Percentiles rank a stretch among this genome's conserved stretches.
These are phyloP conservation scores for Ardeotis arabs DNA, from an alignment of 2,113 vertebrate species.

Conservation along the genomic window DNA sequence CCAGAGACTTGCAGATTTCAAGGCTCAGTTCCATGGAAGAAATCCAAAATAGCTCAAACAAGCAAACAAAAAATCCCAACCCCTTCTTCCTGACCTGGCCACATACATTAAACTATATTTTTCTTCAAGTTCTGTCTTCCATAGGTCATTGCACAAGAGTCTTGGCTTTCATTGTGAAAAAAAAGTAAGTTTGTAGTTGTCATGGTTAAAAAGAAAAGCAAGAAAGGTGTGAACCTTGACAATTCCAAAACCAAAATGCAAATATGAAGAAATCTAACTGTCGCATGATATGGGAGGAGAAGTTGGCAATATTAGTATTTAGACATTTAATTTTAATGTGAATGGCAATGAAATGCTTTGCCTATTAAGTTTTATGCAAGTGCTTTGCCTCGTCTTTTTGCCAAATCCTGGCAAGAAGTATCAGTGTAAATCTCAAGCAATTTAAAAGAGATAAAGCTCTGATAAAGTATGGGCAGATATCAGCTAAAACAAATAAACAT, in stretches of 20 bases:
- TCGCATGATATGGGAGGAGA: neutral
- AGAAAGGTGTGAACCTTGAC: neutral
- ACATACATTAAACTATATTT: neutral
- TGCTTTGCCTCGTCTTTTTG: neutral
- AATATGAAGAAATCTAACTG: neutral
- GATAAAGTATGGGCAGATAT: neutral
- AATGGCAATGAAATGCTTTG: neutral
- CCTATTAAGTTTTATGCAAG: neutral
- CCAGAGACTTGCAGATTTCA: neutral
- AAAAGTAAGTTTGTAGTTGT: neutral
- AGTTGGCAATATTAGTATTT: neutral
- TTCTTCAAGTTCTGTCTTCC: neutral
- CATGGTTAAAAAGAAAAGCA: neutral
- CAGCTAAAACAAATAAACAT: neutral
- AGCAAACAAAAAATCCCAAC: neutral
- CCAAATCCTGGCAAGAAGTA: neutral
- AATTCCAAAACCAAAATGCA: neutral
- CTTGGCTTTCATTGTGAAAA: neutral
- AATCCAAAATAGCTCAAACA: neutral
- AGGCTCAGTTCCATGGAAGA: neutral
- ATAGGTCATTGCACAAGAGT: neutral
- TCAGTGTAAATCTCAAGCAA: neutral
- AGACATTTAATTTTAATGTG: neutral
- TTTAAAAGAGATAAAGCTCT: neutral
- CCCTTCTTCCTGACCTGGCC: neutral